Base-by-base conservation (phyloP, 2,797 vertebrate genomes). In the Bryconaethiops microstoma region DNA sequence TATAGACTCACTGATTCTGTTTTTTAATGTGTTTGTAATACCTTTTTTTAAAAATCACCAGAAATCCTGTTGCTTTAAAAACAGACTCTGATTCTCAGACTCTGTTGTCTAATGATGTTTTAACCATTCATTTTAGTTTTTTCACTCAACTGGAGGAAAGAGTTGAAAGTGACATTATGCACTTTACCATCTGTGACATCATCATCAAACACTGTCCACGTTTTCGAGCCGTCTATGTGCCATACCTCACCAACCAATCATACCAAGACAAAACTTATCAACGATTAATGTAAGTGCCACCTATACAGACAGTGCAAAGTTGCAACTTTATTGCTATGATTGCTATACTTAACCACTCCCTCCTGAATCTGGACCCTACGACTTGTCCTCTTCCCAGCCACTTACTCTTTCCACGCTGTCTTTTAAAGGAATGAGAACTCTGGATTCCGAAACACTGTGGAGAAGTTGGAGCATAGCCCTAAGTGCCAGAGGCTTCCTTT, bases 191-290 rank as follows among this genome's bases (percentile, higher is more conserved):
- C 83, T 99, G 98, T 12, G 96, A 98, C 0, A 95, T 99, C 77
- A 96, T 99, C 50, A 92, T 94, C 81, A 94, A 88, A 29, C 96
- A 98, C 0, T 96, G 96, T 48, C 90, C 94, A 0, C 91, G 92
- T 83, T 99, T 99, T 92, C 95, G 90, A 86, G 91, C 92, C 76
- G 96, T 99, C 62, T 99, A 99, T 74, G 94, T 99, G 74, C 97
- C 97, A 0, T 99, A 99, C 4, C 97, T 99, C 86, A 99, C 97
- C 89, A 99, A 99, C 91, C 98, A 99, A 90, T 97, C 96, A 0
- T 99, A 99, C 62, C 98, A 99, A 91, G 97, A 99, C 14, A 94
- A 95, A 80, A 99, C 97, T 71, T 99, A 96, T 91, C 96, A 96
- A 86, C 93, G 92, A 82, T 93, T 99, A 78, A 94, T 98, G 97